These are phyloP conservation scores for Halictus ligatus DNA, from an alignment of 2,888 invertebrate species.

Conservation along the genomic window DNA sequence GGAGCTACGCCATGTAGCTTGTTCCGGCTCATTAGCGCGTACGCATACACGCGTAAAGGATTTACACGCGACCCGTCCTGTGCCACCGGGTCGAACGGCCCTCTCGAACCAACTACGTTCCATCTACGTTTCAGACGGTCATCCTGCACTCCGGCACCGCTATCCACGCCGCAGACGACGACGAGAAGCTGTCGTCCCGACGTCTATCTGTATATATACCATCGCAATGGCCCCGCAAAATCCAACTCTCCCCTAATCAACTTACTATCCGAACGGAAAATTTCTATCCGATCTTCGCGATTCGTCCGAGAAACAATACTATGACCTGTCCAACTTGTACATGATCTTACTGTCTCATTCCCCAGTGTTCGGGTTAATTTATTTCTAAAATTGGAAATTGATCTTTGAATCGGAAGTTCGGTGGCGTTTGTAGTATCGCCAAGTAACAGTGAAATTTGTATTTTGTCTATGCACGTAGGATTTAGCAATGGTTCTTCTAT, in stretches of 20 bases:
- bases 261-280: not conserved
- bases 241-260: not conserved
- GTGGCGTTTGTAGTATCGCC: too few species aligned
- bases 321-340: not conserved
- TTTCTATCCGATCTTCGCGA: not conserved
- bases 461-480: too few species aligned
- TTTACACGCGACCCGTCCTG: slow-evolving; percentile 68
- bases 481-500: too few species aligned
- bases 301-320: not conserved
- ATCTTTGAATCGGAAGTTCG: too few species aligned
- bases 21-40: slow-evolving; percentile 79
- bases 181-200: slow-evolving; percentile 9
- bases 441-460: too few species aligned
- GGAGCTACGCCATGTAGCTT: slow-evolving; percentile 69
- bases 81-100: slow-evolving; percentile 21
- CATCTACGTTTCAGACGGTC: slow-evolving; percentile 47
- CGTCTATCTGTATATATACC: slow-evolving; percentile 5
- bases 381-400: too few species aligned
- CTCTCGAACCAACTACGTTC: slow-evolving; percentile 25
- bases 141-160: not conserved
- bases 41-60: slow-evolving; percentile 78
- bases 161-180: slow-evolving; percentile 3
- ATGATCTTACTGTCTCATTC: not conserved
- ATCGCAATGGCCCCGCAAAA: not conserved
- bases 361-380: too few species aligned